Evolutionary conservation across 2,113 vertebrate genomes (phyloP), one percentile per base, ranked within the genome.

Genomic region (Nothoprocta perdicaria): DNA sequence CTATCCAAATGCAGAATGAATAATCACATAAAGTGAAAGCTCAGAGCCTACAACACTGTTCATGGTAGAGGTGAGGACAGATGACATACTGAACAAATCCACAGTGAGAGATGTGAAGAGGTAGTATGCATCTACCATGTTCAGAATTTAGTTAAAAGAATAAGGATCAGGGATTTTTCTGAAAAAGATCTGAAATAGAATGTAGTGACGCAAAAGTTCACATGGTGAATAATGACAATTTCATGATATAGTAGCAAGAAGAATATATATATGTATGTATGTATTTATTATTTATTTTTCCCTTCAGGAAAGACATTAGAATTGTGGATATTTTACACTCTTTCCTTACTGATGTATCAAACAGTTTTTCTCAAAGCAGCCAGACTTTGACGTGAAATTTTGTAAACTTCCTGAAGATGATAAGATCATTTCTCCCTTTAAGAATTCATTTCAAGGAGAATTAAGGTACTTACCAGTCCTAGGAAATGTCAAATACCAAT

Each of bases 11-110:
- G 65, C 65, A 69, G 13, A 74, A 69, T 38, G 8, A 17, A 71
- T 88, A 79, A 41, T 11, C 1, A 21, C 31, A 65, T 26, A 9
- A 66, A 69, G 7, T 69, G 23, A 55, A 84, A 85, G 5, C 12
- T 90, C 29, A 33, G 12, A 60, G 24, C 12, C 77, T 84, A 46
- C 13, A 69, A 10, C 0, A 0, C 35, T 52, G 3, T 67, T 41
- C 60, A 29, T 31, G 41, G 31, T 11, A 46, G 46, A 80, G 80
- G 68, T 48, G 21, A 83, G 16, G 9, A 23, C 2, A 2, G 46
- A 61, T 8, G 4, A 2, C 9, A 9, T 45, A 78, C 62, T 75
- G 29, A 43, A 57, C 6, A 78, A 74, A 89, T 43, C 16, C 84
- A 14, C 11, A n/a, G 14, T 24, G 33, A 61, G 57, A 71, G 5